Evolutionary conservation across 1,140 invertebrate species (phyloP).

Genomic region (Lordiphosa collinella): DNA sequence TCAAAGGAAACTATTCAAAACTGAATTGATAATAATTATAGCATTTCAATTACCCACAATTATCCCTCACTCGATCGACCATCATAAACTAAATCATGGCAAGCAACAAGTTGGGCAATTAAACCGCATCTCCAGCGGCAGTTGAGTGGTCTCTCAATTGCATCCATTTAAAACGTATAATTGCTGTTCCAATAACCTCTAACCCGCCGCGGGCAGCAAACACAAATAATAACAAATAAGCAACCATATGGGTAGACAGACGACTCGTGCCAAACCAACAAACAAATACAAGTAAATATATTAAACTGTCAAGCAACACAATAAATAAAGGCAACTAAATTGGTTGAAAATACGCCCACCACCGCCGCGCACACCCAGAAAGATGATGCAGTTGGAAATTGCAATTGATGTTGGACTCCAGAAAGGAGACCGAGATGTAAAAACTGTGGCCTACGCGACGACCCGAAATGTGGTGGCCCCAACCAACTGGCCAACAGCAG

Average conservation of each 20-base stretch:
- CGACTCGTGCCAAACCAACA: slow-evolving; percentile 47
- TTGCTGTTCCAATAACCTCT: slow-evolving; percentile 65
- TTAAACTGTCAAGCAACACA: slow-evolving; percentile 56
- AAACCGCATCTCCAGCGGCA: slow-evolving; percentile 38
- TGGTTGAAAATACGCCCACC: slow-evolving; percentile 32
- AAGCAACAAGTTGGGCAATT: slow-evolving; percentile 31
- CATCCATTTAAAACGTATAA: slow-evolving; percentile 39
- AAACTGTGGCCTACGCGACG: slow-evolving; percentile 13
- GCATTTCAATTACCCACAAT: slow-evolving; percentile 1
- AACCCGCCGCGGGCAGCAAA: slow-evolving; percentile 39
- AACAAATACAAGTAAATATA: slow-evolving; percentile 29
- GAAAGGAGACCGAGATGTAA: background rate
- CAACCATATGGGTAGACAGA: background rate
- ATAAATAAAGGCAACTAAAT: slow-evolving; percentile 41
- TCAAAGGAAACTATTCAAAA: too few species aligned
- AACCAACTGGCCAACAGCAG: slow-evolving; percentile 31
- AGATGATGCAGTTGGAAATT: slow-evolving; percentile 3
- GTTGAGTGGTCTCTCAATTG: slow-evolving; percentile 23
- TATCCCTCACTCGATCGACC: background rate
- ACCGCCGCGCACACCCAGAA: background rate
- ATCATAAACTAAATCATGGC: slow-evolving; percentile 19
- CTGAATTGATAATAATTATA: too few species aligned
- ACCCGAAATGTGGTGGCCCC: slow-evolving; percentile 9
- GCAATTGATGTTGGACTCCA: background rate
- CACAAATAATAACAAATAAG: slow-evolving; percentile 20